Evolutionary conservation across 2,888 invertebrate genomes (phyloP).

Genomic region (Sminthurinus aureus): DNA sequence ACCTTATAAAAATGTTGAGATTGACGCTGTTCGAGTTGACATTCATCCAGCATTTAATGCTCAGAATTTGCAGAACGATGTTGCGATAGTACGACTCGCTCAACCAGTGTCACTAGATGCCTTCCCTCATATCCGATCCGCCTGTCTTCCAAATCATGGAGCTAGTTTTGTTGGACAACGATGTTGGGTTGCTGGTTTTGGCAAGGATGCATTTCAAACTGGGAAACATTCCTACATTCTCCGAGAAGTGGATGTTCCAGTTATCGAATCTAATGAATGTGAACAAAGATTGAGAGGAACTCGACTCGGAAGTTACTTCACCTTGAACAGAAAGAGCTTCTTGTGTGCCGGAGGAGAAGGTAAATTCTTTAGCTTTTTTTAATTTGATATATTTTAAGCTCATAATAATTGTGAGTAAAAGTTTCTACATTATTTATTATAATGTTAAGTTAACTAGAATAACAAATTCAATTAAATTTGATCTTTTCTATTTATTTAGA

Average conservation of each 20-base stretch:
- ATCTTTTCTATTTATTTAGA: conserved; percentile 64
- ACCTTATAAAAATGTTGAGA: conserved; percentile 72
- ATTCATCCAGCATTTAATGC: conserved; percentile 74
- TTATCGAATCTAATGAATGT: conserved; percentile 73
- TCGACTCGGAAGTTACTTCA: conserved; percentile 71
- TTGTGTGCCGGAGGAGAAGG: conserved; percentile 76
- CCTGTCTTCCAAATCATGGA: conserved; percentile 64
- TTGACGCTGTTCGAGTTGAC: conserved; percentile 69
- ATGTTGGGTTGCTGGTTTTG: conserved; percentile 78
- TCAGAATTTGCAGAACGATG: conserved; percentile 78
- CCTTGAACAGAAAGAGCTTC: conserved; percentile 73
- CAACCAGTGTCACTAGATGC: conserved; percentile 62
- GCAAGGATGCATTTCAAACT: conserved; percentile 72
- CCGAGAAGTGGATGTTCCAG: conserved; percentile 78
- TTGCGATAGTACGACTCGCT: conserved; percentile 79
- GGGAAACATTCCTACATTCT: conserved; percentile 72
- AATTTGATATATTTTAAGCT: too few species aligned
- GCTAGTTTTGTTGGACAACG: conserved; percentile 55
- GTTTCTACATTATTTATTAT: too few species aligned
- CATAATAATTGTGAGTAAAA: too few species aligned
- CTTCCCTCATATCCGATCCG: conserved; percentile 65
- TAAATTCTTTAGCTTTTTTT: too few species aligned
- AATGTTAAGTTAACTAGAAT: neutral
- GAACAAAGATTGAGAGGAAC: conserved; percentile 72
- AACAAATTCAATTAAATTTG: neutral